Percentiles rank a stretch among this genome's conserved stretches.
phyloP scores from a whole-genome alignment of 2,888 invertebrate species.

The Cataglyphis rosenhaueri region DNA sequence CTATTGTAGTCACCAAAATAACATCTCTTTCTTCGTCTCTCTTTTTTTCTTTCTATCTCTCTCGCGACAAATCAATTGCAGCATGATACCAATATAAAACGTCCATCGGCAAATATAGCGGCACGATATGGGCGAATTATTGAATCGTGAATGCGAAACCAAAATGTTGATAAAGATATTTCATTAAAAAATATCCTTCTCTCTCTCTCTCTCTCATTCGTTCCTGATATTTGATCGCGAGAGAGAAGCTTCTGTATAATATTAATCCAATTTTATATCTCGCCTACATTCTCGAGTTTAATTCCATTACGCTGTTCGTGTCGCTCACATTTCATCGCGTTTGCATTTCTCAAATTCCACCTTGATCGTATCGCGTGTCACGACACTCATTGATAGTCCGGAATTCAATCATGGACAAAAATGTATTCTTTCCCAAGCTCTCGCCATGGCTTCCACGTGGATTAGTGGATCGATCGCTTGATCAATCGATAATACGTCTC shows the following conservation, averaged over 20 bases:
- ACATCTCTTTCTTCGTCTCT: background rate
- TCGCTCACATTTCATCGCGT: conserved; percentile 5
- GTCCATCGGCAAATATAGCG: background rate
- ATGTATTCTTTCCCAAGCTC: conserved; percentile 28
- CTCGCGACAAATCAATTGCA: conserved; percentile 7
- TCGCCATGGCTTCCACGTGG: conserved; percentile 15
- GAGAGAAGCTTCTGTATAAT: background rate
- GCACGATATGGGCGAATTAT: background rate
- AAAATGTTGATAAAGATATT: conserved; percentile 5
- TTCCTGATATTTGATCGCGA: background rate
- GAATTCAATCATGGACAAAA: conserved; percentile 19
- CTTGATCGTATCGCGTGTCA: background rate
- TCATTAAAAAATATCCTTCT: conserved; percentile 5
- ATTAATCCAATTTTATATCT: background rate
- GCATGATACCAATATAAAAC: conserved; percentile 23
- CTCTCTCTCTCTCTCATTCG: background rate
- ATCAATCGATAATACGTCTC: background rate
- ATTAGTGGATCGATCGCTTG: conserved; percentile 12
- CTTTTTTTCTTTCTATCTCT: conserved; percentile 1
- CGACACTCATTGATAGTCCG: background rate
- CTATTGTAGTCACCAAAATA: conserved; percentile 17
- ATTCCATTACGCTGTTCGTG: background rate
- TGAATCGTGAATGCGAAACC: conserved; percentile 11
- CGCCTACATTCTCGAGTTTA: conserved; percentile 36
- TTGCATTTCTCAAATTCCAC: conserved; percentile 12